Percentiles rank a stretch among this genome's conserved stretches.
phyloP scores from a whole-genome alignment of 30 jellyfish, hydroid and myxozoan species.

The Cassiopea andromeda region DNA sequence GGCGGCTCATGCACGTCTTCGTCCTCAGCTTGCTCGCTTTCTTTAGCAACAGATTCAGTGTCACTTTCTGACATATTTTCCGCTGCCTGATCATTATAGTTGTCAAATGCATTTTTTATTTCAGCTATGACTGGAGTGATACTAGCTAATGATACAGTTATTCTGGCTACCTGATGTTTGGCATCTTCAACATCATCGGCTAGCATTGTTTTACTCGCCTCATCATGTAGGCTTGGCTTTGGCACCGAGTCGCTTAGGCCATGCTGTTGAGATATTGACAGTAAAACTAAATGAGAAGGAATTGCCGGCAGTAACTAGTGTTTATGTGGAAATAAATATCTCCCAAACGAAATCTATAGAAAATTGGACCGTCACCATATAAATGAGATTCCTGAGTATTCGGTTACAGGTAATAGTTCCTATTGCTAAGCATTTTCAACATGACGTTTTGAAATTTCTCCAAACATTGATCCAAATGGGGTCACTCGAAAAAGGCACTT shows the following conservation, averaged over 20 bases:
- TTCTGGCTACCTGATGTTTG: neutral
- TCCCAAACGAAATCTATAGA: too few species aligned
- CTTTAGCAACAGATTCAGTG: neutral
- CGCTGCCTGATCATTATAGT: neutral
- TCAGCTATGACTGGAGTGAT: neutral
- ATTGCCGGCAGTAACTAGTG: too few species aligned
- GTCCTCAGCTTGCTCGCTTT: neutral
- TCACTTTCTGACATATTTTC: neutral
- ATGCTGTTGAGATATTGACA: neutral
- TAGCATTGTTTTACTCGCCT: neutral
- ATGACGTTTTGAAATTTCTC: too few species aligned
- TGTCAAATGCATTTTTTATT: neutral
- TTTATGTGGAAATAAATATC: too few species aligned
- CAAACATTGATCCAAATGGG: too few species aligned
- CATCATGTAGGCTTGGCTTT: neutral
- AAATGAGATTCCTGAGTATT: too few species aligned
- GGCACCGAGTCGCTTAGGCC: neutral
- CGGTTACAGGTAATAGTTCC: too few species aligned
- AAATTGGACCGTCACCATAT: too few species aligned
- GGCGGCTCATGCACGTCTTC: neutral
- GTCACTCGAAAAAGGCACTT: too few species aligned
- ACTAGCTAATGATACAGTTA: neutral
- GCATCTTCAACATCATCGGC: neutral
- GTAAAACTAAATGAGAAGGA: too few species aligned
- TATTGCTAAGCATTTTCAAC: too few species aligned